Evolutionary conservation across 1,140 invertebrate species (phyloP).

Genomic region (Macrostomum lignano): DNA sequence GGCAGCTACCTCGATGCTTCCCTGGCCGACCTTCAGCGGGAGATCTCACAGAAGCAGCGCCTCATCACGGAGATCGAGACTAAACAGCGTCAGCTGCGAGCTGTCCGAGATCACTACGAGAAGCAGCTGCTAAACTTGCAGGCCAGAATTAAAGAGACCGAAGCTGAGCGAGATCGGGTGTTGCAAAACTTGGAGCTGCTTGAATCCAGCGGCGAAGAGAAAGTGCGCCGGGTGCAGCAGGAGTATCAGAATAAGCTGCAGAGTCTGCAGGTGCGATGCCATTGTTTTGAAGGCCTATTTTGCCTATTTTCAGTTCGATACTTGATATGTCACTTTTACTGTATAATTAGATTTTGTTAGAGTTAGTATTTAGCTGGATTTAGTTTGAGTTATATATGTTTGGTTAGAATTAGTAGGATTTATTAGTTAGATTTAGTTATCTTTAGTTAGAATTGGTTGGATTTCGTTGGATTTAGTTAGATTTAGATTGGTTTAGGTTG

Average conservation of each 20-base stretch:
- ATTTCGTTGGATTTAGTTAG: too few species aligned
- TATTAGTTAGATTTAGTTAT: too few species aligned
- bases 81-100: conserved; percentile 4
- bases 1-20: too few species aligned
- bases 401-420: too few species aligned
- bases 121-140: conserved; percentile 64
- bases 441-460: too few species aligned
- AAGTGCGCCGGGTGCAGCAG: conserved; percentile 1
- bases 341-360: neutral
- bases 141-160: conserved; percentile 53
- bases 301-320: neutral
- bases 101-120: conserved; percentile 49
- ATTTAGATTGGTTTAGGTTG: too few species aligned
- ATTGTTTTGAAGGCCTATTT: neutral
- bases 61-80: conserved; percentile 8
- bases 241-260: conserved; percentile 1
- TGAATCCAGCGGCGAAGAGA: conserved; percentile 4
- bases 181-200: conserved; percentile 1
- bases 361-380: too few species aligned
- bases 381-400: too few species aligned
- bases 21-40: too few species aligned
- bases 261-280: neutral
- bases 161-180: conserved; percentile 48
- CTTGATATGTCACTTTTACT: neutral
- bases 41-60: too few species aligned